phyloP scores from a whole-genome alignment of 2,113 vertebrate species.

The Acrocephalus arundinaceus region DNA sequence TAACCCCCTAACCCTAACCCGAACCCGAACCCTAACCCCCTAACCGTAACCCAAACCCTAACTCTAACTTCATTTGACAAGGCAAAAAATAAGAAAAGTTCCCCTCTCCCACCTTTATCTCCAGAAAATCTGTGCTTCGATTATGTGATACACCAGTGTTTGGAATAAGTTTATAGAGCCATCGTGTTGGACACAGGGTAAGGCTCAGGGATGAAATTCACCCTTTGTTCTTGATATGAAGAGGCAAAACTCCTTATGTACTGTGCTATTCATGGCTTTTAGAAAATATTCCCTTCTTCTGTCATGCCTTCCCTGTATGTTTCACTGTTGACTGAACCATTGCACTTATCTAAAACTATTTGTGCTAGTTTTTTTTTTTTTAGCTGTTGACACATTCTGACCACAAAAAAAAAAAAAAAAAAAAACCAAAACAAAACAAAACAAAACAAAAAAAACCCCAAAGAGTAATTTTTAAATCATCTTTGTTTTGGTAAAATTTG shows the following conservation, averaged over 20 bases:
- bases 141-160: neutral
- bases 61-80: neutral
- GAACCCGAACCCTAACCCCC: no score
- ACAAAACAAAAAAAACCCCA: neutral
- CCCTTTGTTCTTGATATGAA: neutral
- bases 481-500: neutral
- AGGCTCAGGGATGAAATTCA: neutral
- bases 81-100: neutral
- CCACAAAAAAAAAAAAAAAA: neutral
- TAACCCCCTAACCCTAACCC: no score
- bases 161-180: neutral
- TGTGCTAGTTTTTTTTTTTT: neutral
- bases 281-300: neutral
- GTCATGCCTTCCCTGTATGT: accelerated
- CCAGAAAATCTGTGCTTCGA: neutral
- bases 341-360: neutral
- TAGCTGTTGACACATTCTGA: neutral
- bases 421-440: neutral
- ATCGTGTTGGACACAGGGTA: neutral
- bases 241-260: neutral
- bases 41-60: no score
- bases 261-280: neutral
- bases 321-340: neutral
- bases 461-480: neutral
- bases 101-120: accelerated